phyloP scores from a whole-genome alignment of 2,797 vertebrate genomes.

The Phalanger gymnotis region DNA sequence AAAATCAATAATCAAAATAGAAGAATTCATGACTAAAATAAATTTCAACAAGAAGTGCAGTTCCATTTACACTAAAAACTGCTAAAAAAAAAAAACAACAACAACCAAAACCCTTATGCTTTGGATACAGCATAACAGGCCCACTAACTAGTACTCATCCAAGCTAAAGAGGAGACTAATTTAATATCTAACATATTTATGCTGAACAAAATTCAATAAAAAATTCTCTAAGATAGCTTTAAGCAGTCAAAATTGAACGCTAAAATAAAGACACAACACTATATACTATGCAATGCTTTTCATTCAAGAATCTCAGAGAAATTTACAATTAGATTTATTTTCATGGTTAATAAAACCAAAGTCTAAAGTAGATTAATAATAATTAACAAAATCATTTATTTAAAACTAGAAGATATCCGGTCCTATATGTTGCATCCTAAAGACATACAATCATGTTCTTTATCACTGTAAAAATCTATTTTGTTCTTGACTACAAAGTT shows the following conservation, averaged over 20 bases:
- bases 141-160: not conserved
- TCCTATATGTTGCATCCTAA: not conserved
- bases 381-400: not conserved
- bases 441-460: not conserved
- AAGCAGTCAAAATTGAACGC: constrained; percentile 4
- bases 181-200: not conserved
- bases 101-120: not conserved
- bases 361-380: not conserved
- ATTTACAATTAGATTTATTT: not conserved
- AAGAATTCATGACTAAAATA: not conserved
- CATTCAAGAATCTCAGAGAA: not conserved
- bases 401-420: not conserved
- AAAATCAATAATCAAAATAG: constrained; percentile 17
- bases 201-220: not conserved
- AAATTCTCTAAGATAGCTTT: not conserved
- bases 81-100: not conserved
- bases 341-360: not conserved
- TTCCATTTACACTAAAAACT: not conserved
- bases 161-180: not conserved
- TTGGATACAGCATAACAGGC: not conserved
- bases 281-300: not conserved
- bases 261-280: not conserved
- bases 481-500: not conserved
- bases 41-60: not conserved
- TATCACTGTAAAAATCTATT: not conserved